Percentiles rank a stretch among this genome's conserved stretches.
phyloP scores from a whole-genome alignment of 2,113 vertebrate genomes.

The Thryonomys swinderianus region DNA sequence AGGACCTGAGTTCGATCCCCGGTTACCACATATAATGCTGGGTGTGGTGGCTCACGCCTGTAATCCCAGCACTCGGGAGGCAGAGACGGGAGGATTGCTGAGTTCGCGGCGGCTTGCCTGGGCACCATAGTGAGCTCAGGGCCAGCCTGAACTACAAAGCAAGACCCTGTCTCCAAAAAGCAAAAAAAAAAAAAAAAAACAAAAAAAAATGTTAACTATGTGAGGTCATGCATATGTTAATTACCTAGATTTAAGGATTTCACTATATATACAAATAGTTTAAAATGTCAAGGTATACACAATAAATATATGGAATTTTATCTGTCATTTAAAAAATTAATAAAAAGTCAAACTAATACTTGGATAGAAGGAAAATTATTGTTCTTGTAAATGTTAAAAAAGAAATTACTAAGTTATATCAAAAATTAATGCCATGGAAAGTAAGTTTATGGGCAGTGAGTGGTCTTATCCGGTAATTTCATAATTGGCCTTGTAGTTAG shows the following conservation, averaged over 20 bases:
- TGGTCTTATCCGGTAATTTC: constrained; percentile 12
- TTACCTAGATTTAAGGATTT: not conserved
- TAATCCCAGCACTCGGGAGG: no score
- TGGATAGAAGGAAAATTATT: constrained; percentile 42
- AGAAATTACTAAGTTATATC: not conserved
- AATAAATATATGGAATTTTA: not conserved
- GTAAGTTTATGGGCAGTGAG: constrained; percentile 21
- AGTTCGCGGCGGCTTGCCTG: no score
- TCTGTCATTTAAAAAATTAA: not conserved
- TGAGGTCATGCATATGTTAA: not conserved
- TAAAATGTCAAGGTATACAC: not conserved
- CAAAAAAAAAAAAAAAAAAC: no score
- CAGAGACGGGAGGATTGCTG: no score
- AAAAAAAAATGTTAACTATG: no score
- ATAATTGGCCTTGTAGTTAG: constrained; percentile 45
- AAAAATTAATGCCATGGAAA: constrained; percentile 19
- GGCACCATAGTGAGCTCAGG: no score
- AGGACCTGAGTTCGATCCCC: no score
- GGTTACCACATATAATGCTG: no score
- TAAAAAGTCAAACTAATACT: constrained; percentile 25
- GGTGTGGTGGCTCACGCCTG: no score
- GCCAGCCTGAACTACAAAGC: no score
- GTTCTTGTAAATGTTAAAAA: constrained; percentile 38
- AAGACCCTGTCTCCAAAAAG: no score
- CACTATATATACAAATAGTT: not conserved